A percentile compares a stretch with the other conserved stretches of the same genome.
phyloP scores from a whole-genome alignment of 2,888 invertebrate species.

The Pseudanteris insignis region DNA sequence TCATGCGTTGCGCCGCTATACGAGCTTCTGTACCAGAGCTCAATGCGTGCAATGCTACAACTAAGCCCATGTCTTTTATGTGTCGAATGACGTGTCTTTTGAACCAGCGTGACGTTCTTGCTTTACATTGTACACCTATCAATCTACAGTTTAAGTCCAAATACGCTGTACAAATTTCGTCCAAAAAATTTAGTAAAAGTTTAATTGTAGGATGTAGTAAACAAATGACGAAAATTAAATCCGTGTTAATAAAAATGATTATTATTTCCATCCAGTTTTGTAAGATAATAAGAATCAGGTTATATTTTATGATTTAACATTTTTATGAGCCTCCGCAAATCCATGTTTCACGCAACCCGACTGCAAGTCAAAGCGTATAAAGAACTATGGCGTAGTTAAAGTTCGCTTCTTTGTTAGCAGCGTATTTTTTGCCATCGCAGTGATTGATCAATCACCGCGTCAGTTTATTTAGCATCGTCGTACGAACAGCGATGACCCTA shows the following conservation, averaged over 20 bases:
- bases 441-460: slow-evolving; percentile 43
- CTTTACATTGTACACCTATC: too few species aligned
- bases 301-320: too few species aligned
- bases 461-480: slow-evolving; percentile 45
- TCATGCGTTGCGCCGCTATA: slow-evolving; percentile 39
- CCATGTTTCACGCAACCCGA: not conserved
- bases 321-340: too few species aligned
- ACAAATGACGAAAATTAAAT: too few species aligned
- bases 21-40: slow-evolving; percentile 13
- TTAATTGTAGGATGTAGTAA: too few species aligned
- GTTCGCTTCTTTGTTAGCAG: slow-evolving; percentile 27
- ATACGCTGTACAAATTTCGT: too few species aligned
- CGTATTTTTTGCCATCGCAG: slow-evolving; percentile 25
- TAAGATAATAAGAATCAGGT: too few species aligned
- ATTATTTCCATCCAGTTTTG: too few species aligned
- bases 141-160: too few species aligned
- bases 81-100: slow-evolving; percentile 14
- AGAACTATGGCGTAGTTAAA: slow-evolving; percentile 10
- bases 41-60: slow-evolving; percentile 23
- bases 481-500: slow-evolving; percentile 51
- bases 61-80: slow-evolving; percentile 17
- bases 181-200: too few species aligned
- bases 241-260: too few species aligned
- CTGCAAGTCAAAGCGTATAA: slow-evolving; percentile 2
- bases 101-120: too few species aligned